Conservation (phyloP, 64 coral and sea anemone species). For the Catalaphyllia jardinei region DNA sequence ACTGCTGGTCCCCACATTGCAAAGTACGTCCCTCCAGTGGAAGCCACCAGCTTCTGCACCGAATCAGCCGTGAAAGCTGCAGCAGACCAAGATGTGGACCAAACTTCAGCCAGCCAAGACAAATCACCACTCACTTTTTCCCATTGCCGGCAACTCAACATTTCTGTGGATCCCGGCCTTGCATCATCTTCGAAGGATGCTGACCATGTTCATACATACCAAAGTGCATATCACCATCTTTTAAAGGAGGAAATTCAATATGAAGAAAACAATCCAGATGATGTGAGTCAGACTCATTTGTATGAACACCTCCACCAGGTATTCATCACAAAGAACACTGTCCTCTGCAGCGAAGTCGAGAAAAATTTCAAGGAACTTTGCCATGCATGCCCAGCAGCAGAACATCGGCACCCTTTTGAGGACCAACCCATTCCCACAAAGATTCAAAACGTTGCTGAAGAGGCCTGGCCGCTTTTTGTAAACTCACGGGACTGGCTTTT, state of each 20-base stretch:
- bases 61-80: not conserved
- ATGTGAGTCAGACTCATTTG: not conserved
- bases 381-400: conserved; percentile 56
- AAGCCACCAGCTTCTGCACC: not conserved
- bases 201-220: not conserved
- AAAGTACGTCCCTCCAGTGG: not conserved
- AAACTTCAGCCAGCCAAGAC: not conserved
- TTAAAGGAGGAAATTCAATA: not conserved
- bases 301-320: conserved; percentile 92
- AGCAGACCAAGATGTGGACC: not conserved
- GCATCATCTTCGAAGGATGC: not conserved
- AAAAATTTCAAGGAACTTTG: conserved; percentile 95
- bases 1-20: conserved; percentile 83
- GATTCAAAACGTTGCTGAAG: conserved; percentile 65
- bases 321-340: conserved; percentile 81
- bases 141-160: not conserved
- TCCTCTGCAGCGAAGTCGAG: conserved; percentile 49
- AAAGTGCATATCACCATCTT: not conserved
- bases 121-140: not conserved
- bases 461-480: conserved; percentile 90
- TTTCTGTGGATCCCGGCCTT: not conserved
- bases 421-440: conserved; percentile 39
- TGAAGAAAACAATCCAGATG: not conserved
- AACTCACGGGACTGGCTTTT: conserved; percentile 88
- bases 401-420: conserved; percentile 35